phyloP scores from a whole-genome alignment of 2,888 invertebrate genomes.

The Xanthia togata region DNA sequence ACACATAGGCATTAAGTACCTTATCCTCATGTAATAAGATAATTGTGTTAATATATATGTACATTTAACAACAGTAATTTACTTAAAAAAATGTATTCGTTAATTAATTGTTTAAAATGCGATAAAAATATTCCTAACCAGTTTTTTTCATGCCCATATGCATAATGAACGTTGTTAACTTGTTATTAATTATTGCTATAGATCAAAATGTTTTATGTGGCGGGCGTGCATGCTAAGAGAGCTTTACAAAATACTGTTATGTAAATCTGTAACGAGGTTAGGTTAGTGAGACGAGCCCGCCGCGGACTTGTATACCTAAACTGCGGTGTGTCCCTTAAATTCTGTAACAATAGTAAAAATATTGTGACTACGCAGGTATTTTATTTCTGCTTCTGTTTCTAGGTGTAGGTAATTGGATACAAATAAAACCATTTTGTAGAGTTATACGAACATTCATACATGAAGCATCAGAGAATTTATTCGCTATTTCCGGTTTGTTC shows the following conservation, averaged over 20 bases:
- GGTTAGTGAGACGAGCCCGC: too few species aligned
- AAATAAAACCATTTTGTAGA: not conserved
- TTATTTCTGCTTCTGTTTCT: not conserved
- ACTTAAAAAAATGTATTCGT: slow-evolving; percentile 5
- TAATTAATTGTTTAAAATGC: slow-evolving; percentile 25
- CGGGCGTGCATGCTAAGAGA: not conserved
- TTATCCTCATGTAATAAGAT: slow-evolving; percentile 26
- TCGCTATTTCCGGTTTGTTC: not conserved
- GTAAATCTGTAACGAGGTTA: slow-evolving; percentile 13
- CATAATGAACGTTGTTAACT: slow-evolving; percentile 9
- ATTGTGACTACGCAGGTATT: too few species aligned
- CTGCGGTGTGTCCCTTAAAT: too few species aligned
- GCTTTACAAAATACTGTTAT: not conserved
- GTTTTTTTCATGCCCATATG: slow-evolving; percentile 15
- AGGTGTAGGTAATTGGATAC: not conserved
- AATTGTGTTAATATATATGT: slow-evolving; percentile 29
- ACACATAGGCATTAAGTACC: slow-evolving; percentile 15
- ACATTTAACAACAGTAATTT: slow-evolving; percentile 28
- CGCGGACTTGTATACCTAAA: too few species aligned
- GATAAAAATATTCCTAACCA: slow-evolving; percentile 16
- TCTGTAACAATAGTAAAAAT: not conserved
- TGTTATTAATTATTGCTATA: slow-evolving; percentile 11
- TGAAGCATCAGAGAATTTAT: not conserved
- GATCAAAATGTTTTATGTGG: slow-evolving; percentile 14
- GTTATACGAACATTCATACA: not conserved